Evolutionary conservation across 2,888 invertebrate species (phyloP).

Genomic region (Autographa gamma): DNA sequence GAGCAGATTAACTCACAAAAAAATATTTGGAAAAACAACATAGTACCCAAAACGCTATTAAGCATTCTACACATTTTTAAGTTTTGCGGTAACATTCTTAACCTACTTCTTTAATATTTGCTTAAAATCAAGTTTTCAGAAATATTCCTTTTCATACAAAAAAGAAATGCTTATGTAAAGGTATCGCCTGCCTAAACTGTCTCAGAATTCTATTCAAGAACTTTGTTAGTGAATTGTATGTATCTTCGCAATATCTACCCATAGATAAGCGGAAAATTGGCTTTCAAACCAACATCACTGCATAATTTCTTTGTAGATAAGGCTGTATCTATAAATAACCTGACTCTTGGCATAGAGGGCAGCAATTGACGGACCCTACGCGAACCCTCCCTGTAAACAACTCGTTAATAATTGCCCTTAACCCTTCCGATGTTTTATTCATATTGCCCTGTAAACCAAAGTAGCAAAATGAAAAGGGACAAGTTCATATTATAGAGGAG

Average conservation of each 20-base stretch:
- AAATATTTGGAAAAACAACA: too few relatives aligned
- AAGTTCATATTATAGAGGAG: constrained; percentile 55
- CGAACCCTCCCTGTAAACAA: constrained; percentile 76
- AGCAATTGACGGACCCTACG: constrained; percentile 49
- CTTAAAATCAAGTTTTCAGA: too few relatives aligned
- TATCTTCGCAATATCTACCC: not conserved
- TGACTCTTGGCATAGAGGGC: constrained; percentile 12
- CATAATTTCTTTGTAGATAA: constrained; percentile 23
- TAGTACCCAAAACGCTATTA: too few relatives aligned
- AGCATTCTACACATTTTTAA: too few relatives aligned
- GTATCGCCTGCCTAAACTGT: too few relatives aligned
- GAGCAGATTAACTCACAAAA: too few relatives aligned
- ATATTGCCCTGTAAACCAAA: constrained; percentile 76
- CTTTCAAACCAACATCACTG: not conserved
- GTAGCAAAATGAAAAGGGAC: constrained; percentile 82
- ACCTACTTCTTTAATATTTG: too few relatives aligned
- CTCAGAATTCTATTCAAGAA: too few relatives aligned
- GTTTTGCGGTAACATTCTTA: too few relatives aligned
- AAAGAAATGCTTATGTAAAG: too few relatives aligned
- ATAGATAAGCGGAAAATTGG: not conserved
- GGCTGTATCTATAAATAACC: constrained; percentile 26
- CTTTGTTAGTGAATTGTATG: not conserved
- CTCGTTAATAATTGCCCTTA: constrained; percentile 82
- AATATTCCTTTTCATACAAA: too few relatives aligned
- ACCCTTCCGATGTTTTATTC: constrained; percentile 76